Base-by-base conservation (phyloP, 2,888 invertebrate species). In the Caenorhabditis sulstoni region DNA sequence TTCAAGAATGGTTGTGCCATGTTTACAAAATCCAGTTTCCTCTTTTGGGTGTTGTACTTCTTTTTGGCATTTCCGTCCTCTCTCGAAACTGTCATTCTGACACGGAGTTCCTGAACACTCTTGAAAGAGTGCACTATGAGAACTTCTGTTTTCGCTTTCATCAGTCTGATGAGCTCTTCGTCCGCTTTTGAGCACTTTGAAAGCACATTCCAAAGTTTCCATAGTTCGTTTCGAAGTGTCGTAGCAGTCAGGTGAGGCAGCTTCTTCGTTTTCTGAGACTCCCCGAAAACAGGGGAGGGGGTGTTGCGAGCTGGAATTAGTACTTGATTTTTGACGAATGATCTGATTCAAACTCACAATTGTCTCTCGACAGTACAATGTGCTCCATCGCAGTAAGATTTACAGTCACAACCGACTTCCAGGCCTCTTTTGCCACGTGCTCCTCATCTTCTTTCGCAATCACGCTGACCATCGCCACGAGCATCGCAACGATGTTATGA, bases 391-490 rank as follows among this genome's bases (percentile, higher is more conserved):
- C 47, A 0, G 18, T 16, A 23, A 71, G 14, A n/a, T 50, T 49
- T 1, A 64, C 3, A 0, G 7, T 18, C 0, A 71, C 23, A 0
- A 71, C 16, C 7, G 57, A 5, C 14, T 55, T 47, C 71, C 71
- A 64, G 4, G 23, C 35, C 0, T 57, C 37, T 44, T 49, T 57
- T 0, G 62, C 55, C 0, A 71, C 29, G 45, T 71, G 70, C 12
- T 71, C 62, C 82, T 83, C 81, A 50, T 82, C 80, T 18, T 73
- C 64, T 3, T 77, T 66, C 14, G 37, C 65, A 12, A 82, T 58
- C 8, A 53, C 58, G 0, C 18, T 58, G 8, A 76, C 57, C 58
- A 85, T 59, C 12, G 80, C 44, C 11, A 29, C 39, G 14, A 83
- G 49, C 20, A 82, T 58, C 0, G 78, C 58, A 8, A 81, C 67